Percentiles rank a stretch among this genome's conserved stretches.
These are phyloP conservation scores for Dipodomys spectabilis DNA, from an alignment of 2,113 vertebrate species.

Conservation along the genomic window DNA sequence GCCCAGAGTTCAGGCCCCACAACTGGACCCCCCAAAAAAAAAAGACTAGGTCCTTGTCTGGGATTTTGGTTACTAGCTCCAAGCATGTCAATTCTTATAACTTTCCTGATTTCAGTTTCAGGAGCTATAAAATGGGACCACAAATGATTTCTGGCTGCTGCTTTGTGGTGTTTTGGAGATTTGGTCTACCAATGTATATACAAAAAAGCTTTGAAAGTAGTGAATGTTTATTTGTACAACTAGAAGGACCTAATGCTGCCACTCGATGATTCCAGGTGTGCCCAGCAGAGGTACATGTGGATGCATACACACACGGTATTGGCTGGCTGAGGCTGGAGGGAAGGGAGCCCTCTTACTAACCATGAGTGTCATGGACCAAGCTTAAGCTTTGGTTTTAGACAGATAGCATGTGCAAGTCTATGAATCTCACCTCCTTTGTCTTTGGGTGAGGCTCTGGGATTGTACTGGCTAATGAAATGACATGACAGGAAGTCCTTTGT, in stretches of 20 bases:
- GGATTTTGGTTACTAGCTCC: background rate
- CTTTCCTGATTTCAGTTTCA: background rate
- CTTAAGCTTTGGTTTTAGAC: background rate
- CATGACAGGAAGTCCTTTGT: background rate
- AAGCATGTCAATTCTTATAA: background rate
- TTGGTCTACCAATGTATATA: background rate
- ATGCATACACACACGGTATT: background rate
- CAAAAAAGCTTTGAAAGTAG: background rate
- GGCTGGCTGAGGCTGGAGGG: background rate
- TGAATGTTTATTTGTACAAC: background rate
- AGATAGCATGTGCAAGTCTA: too few relatives aligned
- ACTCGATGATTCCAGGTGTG: background rate
- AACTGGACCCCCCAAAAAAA: too few relatives aligned
- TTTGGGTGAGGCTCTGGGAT: rapidly evolving
- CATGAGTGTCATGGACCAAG: background rate
- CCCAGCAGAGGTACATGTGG: background rate
- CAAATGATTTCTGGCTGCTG: background rate
- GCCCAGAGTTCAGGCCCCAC: too few relatives aligned
- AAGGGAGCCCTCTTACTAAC: background rate
- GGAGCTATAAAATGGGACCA: background rate
- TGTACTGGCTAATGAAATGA: background rate
- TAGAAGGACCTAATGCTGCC: background rate
- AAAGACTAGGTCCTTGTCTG: background rate
- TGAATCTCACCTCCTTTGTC: background rate
- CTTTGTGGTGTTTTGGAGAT: background rate